Conservation (phyloP, 2,888 invertebrate species). For the Clanis bilineata region DNA sequence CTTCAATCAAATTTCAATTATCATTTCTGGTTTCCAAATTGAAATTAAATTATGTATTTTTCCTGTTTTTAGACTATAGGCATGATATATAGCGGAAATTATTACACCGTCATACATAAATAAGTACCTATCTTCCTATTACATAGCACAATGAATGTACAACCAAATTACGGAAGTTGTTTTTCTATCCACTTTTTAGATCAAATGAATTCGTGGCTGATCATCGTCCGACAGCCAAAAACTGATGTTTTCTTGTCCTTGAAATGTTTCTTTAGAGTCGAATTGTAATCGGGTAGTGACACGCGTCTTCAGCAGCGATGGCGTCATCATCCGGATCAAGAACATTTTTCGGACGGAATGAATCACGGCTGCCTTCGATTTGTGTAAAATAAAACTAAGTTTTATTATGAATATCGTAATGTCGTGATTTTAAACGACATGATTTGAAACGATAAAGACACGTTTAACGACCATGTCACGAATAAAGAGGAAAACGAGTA, state of each 20-base stretch:
- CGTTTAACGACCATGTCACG: not conserved
- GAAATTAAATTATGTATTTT: not conserved
- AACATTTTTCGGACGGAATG: not conserved
- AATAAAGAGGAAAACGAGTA: not conserved
- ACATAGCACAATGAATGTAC: not conserved
- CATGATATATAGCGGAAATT: not conserved
- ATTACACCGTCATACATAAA: not conserved
- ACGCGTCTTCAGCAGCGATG: not conserved
- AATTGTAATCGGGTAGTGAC: not conserved
- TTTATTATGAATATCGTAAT: not conserved
- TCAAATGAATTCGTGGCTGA: no score
- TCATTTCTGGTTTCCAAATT: not conserved
- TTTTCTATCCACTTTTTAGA: no score
- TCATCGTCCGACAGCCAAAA: no score
- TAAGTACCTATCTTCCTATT: not conserved
- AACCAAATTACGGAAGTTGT: not conserved
- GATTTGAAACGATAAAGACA: not conserved
- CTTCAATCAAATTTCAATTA: not conserved
- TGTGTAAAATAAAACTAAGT: not conserved
- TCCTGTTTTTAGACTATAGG: not conserved
- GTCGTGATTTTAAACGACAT: constrained; percentile 2
- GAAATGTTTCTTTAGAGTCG: not conserved
- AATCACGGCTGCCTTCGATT: not conserved
- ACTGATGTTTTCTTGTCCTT: not conserved
- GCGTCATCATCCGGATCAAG: constrained; percentile 7